Base-by-base conservation (phyloP, 1,140 invertebrate species). In the Cotesia chilonis region DNA sequence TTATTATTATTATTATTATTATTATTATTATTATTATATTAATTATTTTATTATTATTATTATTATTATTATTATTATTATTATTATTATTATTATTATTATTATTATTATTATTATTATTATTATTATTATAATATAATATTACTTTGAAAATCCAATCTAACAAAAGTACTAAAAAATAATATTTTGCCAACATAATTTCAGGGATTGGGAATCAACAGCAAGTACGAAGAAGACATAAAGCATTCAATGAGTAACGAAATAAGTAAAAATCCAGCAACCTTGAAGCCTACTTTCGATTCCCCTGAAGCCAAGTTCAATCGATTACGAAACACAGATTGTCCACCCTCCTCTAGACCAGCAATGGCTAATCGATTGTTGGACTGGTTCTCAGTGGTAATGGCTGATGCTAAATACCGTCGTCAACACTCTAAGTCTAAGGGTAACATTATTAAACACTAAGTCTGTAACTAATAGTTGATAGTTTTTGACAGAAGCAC, bases 371-470 rank as follows among this genome's bases (percentile, higher is more conserved):
- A 96, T 87, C 90, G 95, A 3, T 87, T 97, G 68, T 86, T 97
- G n/a, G 95, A 97, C 87, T 97, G 95, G 95, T 97, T 97, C 85
- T 94, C 94, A 2, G 94, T 97, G 65, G 92, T 96, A 55, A 96
- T 96, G 94, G 90, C 92, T 47, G 94, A 96, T 79, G 88, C 88
- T 67, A 90, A 90, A 78, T 85, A 89, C 69, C 85, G 88, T 63
- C 85, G 88, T 71, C 86, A 87, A 28, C 88, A 88, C 75, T 84
- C 83, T 63, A 90, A 91, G 79, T 85, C 87, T 12, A 92, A 90
- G 89, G 89, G 89, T 89, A 85, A 73, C 73, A 74, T 5, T 14
- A 7, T 10, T 37, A 9, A 36, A 41, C 63, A 57, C 41, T 4
- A 14, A 65, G 28, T 38, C 35, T 54, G 47, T 47, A 20, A 20